Evolutionary conservation across 30 jellyfish, hydroid and myxozoan species (phyloP).

Genomic region (Catostylus mosaicus): DNA sequence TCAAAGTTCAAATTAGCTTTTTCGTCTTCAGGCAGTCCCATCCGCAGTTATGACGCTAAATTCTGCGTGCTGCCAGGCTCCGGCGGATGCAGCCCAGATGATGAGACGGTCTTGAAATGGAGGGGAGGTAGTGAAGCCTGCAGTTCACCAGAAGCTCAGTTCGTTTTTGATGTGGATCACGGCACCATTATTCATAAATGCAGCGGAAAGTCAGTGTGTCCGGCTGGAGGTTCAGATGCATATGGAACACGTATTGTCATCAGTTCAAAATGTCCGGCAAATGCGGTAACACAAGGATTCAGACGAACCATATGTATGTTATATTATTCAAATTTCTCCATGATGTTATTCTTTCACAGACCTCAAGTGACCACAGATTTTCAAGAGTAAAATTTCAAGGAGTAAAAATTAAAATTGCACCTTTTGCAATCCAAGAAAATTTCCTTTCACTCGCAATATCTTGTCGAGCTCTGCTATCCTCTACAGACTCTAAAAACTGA

Average conservation of each 20-base stretch:
- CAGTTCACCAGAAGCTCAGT: slow-evolving; percentile 72
- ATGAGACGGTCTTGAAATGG: slow-evolving; percentile 70
- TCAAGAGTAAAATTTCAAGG: too few species aligned
- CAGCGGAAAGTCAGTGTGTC: slow-evolving; percentile 92
- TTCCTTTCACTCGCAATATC: too few species aligned
- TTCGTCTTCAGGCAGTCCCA: slow-evolving; percentile 56
- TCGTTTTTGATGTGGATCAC: slow-evolving; percentile 64
- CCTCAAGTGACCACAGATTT: too few species aligned
- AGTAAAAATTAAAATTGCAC: too few species aligned
- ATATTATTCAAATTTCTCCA: too few species aligned
- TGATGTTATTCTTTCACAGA: too few species aligned
- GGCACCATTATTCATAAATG: slow-evolving; percentile 88
- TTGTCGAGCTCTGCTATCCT: too few species aligned
- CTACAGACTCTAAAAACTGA: too few species aligned
- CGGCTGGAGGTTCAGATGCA: slow-evolving; percentile 50
- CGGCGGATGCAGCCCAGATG: slow-evolving; percentile 82
- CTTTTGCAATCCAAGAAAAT: too few species aligned
- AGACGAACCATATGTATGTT: slow-evolving; percentile 55
- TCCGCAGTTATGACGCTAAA: slow-evolving; percentile 27
- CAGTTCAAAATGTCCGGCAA: slow-evolving; percentile 62
- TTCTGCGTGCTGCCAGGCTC: slow-evolving; percentile 80
- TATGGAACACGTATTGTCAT: slow-evolving; percentile 21
- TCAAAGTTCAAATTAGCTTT: too few species aligned
- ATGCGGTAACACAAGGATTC: slow-evolving; percentile 26
- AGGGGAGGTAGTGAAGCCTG: slow-evolving; percentile 68